Evolutionary conservation across 2,797 vertebrate genomes (phyloP), one percentile per base, ranked within the genome.

Genomic region (Lepilemur ruficaudatus): DNA sequence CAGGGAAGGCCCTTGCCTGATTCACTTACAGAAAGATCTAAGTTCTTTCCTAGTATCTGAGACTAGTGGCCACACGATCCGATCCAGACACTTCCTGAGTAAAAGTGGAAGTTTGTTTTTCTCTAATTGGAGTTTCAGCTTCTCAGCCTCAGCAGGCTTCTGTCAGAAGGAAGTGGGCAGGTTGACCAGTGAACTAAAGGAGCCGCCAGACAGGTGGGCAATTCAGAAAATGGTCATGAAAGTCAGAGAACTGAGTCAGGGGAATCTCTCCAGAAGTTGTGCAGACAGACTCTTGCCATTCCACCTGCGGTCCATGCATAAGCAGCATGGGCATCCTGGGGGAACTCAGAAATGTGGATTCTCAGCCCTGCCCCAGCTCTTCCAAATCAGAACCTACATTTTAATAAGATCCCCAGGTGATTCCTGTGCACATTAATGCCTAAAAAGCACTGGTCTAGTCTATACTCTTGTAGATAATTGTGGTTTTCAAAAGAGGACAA

Each of bases 1-100:
- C 15, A 92, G 48, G 30, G 91, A 93, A 93, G 28, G 22, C 1
- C 38, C 28, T 76, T 93, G 48, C n/a, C 35, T 89, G 41, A 57
- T 78, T 67, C 67, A 79, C 25, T 70, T 28, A 67, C 4, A 86
- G 50, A 87, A 57, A 76, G 57, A 72, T 50, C 46, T 63, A 50
- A n/a, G 38, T 61, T 92, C 28, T 93, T 93, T 32, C 28, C 63
- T 1, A 0, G 12, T 13, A 23, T 59, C 30, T 57, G 59, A 90
- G 55, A 50, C 15, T 15, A 52, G n/a, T 28, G 20, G 20, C 52
- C n/a, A 50, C 11, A 10, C 11, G 35, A 91, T 6, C 35, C 11
- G 30, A 91, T 4, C 41, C 23, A 35, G 59, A 67, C 1, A 2
- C 32, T 79, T 43, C 30, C 63, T 46, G 22, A 7, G 55, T 48